Evolutionary conservation across 2,888 invertebrate species (phyloP), one percentile per base, ranked within the genome.

Genomic region (Stramonita haemastoma): DNA sequence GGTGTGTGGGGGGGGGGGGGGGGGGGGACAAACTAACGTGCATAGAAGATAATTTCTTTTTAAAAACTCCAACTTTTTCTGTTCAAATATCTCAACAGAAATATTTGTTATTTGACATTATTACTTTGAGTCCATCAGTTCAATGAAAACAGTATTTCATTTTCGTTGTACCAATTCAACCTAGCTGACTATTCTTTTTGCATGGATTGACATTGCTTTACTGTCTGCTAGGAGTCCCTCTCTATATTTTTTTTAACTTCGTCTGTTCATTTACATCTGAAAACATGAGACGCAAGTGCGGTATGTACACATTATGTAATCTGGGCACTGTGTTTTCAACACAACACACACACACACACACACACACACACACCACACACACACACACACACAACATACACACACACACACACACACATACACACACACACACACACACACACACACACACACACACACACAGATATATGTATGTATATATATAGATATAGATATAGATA

Each of bases 371-470:
- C 79, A 70, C 79, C 26, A 89, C 34, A 89, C 60, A 60, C 60
- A 60, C 60, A 60, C 60, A 60, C 60, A 60, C 60, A 60, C n/a
- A 73, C 70, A 73, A 87, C 77, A 79, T n/a, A 66, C 34, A 66
- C 60, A 88, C 66, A 84, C 66, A 88, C 66, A 66, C 66, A 84
- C 66, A 34, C 84, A 88, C 66, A 66, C 84, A 88, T 34, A 66
- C 84, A 88, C 60, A 66, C 70, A 84, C 46, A 57, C 34, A 85
- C 32, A 84, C 46, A 89, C 26, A 89, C 34, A 89, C 60, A 60
- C 60, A 60, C 60, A 60, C 60, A 60, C 60, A 60, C 60, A 60
- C n/a, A 73, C 70, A 73, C 5, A n/a, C 6, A 26, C 4, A n/a
- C n/a, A n/a, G n/a, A n/a, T n/a, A n/a, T n/a, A n/a, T n/a, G n/a